Evolutionary conservation across 1,140 invertebrate species (phyloP), one percentile per base, ranked within the genome.

Genomic region (Chrysomallon squamiferum): DNA sequence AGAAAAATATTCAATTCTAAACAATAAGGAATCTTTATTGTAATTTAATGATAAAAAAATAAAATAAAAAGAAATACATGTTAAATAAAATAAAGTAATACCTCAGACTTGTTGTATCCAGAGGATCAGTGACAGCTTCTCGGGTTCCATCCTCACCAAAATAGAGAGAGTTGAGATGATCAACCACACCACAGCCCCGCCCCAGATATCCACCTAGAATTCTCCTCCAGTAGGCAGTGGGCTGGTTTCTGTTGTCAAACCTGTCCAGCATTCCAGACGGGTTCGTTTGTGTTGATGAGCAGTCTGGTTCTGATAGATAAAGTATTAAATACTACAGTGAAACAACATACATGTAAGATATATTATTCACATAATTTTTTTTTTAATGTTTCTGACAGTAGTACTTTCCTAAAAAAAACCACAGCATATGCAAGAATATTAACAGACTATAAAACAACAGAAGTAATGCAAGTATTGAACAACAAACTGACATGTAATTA

Each of bases 171-270:
- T 82, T 82, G 27, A 76, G 80, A 66, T 66, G 66, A 66, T 81
- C 81, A 29, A 84, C 74, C 22, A 75, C 66, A 6, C 83, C 83
- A 74, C 83, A 84, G 2, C 74, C 74, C 29, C 72, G 47, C 2
- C 83, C 79, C 9, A 83, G 66, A 54, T 78, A 68, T 5, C 79
- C 81, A 13, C 81, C 81, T 35, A 71, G 54, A 7, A 82, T 75
- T 18, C 71, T 63, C n/a, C 63, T 58, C 83, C 83, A 84, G 33
- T 73, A 70, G n/a, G 69, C 72, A 41, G 74, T 76, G 1, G 81
- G 83, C 56, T 75, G 68, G 65, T 83, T 81, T 32, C 66, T 66
- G 61, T 82, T 79, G 54, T 84, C 83, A 72, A 84, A 84, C 57
- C 81, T 67, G 62, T 84, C 83, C 32, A 79, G 59, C 73, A 83